Evolutionary conservation across 2,113 vertebrate species (phyloP).

Genomic region (Hydrolagus affinis): DNA sequence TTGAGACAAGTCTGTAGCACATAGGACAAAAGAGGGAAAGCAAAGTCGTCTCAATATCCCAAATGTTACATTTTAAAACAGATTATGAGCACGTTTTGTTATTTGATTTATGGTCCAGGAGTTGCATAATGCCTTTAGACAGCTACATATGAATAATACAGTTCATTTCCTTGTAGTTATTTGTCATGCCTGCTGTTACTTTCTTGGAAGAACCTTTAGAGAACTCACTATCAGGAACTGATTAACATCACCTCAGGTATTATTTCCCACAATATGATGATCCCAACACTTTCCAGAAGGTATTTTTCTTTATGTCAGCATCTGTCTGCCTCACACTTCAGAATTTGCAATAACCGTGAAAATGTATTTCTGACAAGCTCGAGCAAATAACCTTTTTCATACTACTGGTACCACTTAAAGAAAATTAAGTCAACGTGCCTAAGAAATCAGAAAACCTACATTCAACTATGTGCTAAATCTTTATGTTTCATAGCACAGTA

Average conservation of each 20-base stretch:
- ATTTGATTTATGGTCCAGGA: conserved; percentile 7
- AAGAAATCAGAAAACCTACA: background rate
- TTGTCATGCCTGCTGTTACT: conserved; percentile 51
- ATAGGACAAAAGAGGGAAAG: background rate
- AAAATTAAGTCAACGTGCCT: conserved; percentile 30
- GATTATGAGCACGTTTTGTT: conserved; percentile 2
- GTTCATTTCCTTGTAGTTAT: conserved; percentile 59
- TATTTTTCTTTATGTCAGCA: conserved; percentile 59
- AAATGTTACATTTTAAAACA: background rate
- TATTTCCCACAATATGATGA: conserved; percentile 62
- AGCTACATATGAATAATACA: conserved; percentile 46
- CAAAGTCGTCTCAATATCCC: background rate
- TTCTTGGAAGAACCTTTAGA: conserved; percentile 57
- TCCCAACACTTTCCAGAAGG: conserved; percentile 51
- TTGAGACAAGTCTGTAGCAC: background rate
- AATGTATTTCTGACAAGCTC: conserved; percentile 45
- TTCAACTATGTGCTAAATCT: background rate
- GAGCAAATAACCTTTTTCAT: conserved; percentile 38
- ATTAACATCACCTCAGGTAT: conserved; percentile 65
- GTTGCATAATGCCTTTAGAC: conserved; percentile 10
- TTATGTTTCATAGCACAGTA: background rate
- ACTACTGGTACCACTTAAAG: conserved; percentile 32
- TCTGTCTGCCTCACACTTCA: conserved; percentile 49
- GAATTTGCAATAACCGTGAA: conserved; percentile 53
- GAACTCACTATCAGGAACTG: conserved; percentile 64